Evolutionary conservation across 2,888 invertebrate genomes (phyloP).

Genomic region (Tetranychus truncatus): DNA sequence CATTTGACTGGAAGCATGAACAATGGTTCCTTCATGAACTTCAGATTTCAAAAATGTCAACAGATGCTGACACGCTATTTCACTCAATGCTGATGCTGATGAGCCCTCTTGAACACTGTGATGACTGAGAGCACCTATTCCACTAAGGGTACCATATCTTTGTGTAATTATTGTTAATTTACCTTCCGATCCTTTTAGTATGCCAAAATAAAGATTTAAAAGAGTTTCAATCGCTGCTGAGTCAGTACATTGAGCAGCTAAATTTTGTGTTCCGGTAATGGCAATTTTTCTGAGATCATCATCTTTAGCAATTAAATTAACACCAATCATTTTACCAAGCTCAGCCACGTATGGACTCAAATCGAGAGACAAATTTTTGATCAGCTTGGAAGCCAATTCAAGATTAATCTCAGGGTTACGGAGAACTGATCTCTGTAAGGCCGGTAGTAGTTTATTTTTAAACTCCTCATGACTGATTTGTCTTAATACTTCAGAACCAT

Average conservation of each 20-base stretch:
- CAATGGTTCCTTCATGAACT: constrained; percentile 75
- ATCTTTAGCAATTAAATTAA: constrained; percentile 67
- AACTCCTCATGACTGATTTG: constrained; percentile 38
- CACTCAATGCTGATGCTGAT: constrained; percentile 42
- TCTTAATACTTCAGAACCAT: constrained; percentile 19
- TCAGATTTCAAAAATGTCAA: constrained; percentile 62
- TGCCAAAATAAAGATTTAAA: constrained; percentile 47
- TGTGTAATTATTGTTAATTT: constrained; percentile 73
- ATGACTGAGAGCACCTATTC: constrained; percentile 52
- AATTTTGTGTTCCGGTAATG: constrained; percentile 47
- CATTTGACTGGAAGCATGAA: constrained; percentile 60
- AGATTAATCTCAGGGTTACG: constrained; percentile 80
- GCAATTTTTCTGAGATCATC: constrained; percentile 55
- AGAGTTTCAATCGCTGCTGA: constrained; percentile 47
- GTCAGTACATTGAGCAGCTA: constrained; percentile 53
- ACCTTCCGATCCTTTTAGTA: constrained; percentile 66
- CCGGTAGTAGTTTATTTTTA: constrained; percentile 53
- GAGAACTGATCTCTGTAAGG: constrained; percentile 72
- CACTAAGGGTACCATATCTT: constrained; percentile 59
- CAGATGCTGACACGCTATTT: constrained; percentile 47
- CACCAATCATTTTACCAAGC: constrained; percentile 33
- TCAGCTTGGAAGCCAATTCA: constrained; percentile 52
- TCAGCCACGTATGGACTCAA: constrained; percentile 33
- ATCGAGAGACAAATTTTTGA: constrained; percentile 51
- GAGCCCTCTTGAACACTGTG: constrained; percentile 44